Evolutionary conservation across 2,797 vertebrate species (phyloP), one percentile per base, ranked within the genome.

Genomic region (Hypotaenidia philippensis): DNA sequence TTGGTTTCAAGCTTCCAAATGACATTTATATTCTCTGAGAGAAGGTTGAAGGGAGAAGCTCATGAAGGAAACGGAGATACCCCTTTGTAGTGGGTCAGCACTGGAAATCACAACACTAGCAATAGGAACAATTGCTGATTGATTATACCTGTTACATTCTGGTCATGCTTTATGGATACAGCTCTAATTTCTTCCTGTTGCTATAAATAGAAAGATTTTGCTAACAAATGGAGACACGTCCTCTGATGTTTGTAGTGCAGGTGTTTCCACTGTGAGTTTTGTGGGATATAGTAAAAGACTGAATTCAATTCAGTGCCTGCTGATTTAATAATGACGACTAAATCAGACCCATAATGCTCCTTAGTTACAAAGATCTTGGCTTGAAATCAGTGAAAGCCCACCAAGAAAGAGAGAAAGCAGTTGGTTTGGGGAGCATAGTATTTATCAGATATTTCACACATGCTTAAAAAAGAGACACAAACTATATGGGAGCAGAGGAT

Each of bases 1-100:
- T 95, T 14, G 7, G n/a, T 94, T 93, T 93, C 84, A 82, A 55
- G 83, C 79, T 92, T 95, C 90, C 40, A 61, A 66, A 87, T 92
- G 26, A 10, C 34, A 63, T 87, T 93, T 94, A 32, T 80, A 92
- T 63, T 83, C 74, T 57, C 4, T 75, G 77, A 93, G 47, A 81
- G 76, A 92, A 87, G 71, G 64, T 83, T 70, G 60, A 57, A 86
- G n/a, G 32, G 31, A 83, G 40, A 85, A 52, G 38, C n/a, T 69
- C 59, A 36, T 61, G 53, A 84, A 86, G 89, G 89, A 91, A 80
- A 31, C 2, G 12, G 69, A 89, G n/a, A 29, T 70, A 34, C 21
- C 34, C 56, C 78, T 92, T 65, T 4, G 8, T 31, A 80, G 31
- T 31, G 32, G 92, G 29, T 90, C 65, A 86, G 52, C 74, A 16